A percentile compares a stretch with the other conserved stretches of the same genome.
Conservation (phyloP, 92 coral and sea anemone species). For the Pocillopora grandis region DNA sequence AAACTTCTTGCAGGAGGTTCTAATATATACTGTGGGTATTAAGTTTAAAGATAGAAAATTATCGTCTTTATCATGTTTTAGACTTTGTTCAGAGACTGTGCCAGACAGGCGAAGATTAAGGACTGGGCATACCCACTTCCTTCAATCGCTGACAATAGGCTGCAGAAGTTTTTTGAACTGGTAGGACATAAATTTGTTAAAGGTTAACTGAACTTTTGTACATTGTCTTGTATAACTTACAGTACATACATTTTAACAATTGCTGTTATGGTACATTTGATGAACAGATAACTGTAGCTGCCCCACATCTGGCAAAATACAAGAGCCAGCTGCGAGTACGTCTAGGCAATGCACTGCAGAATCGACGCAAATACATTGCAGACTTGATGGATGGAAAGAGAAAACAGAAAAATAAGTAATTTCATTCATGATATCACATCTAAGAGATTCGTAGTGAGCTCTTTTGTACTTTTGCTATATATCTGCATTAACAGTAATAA, state of each 20-base stretch:
- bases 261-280: no score
- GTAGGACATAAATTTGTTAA: no score
- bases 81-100: conserved; percentile 43
- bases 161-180: conserved; percentile 27
- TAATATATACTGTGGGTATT: no score
- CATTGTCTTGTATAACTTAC: no score
- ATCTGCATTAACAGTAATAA: no score
- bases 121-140: conserved; percentile 22
- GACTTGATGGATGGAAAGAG: conserved; percentile 34
- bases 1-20: no score
- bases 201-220: no score
- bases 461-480: no score
- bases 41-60: no score
- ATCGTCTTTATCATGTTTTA: neutral
- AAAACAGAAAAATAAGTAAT: conserved; percentile 12
- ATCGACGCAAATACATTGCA: conserved; percentile 21
- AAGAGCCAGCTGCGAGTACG: conserved; percentile 7
- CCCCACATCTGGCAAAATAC: conserved; percentile 28
- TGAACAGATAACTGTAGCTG: conserved; percentile 37
- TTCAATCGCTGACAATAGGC: conserved; percentile 24
- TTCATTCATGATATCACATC: no score
- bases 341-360: conserved; percentile 41
- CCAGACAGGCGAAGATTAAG: conserved; percentile 23
- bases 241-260: no score
- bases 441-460: no score